Conservation (phyloP, 2,113 vertebrate species). For the Mirza zaza region DNA sequence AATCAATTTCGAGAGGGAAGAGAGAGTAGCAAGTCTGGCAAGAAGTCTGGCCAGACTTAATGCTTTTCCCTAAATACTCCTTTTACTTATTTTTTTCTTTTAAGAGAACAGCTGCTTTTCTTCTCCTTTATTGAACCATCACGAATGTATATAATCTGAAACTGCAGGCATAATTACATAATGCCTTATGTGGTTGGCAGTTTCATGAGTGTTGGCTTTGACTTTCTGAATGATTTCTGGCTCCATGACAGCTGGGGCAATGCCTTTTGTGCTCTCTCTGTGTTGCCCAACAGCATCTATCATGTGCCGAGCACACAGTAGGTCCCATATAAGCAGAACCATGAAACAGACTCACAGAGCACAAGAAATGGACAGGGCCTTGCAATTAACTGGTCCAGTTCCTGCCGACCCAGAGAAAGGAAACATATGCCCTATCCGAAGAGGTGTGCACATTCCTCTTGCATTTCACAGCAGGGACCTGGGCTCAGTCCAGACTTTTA, state of each 20-base stretch:
- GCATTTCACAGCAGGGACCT: not conserved
- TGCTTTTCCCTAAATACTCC: not conserved
- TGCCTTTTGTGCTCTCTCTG: not conserved
- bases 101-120: not conserved
- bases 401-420: not conserved
- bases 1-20: not conserved
- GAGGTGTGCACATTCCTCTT: not conserved
- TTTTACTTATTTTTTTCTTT: not conserved
- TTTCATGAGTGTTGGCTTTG: not conserved
- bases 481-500: not conserved
- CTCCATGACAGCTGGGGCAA: not conserved
- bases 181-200: not conserved
- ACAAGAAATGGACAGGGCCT: not conserved
- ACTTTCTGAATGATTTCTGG: not conserved
- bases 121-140: slow-evolving; percentile 31
- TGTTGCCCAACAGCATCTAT: not conserved
- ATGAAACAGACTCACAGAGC: not conserved
- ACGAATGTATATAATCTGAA: slow-evolving; percentile 29
- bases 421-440: not conserved
- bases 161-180: slow-evolving; percentile 17
- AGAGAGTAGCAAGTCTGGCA: not conserved
- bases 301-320: not conserved
- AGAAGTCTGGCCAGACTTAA: not conserved
- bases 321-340: not conserved
- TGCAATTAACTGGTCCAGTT: not conserved